A percentile compares a stretch with the other conserved stretches of the same genome.
Evolutionary conservation across 2,888 invertebrate genomes (phyloP).

Genomic region (Macaria liturata): DNA sequence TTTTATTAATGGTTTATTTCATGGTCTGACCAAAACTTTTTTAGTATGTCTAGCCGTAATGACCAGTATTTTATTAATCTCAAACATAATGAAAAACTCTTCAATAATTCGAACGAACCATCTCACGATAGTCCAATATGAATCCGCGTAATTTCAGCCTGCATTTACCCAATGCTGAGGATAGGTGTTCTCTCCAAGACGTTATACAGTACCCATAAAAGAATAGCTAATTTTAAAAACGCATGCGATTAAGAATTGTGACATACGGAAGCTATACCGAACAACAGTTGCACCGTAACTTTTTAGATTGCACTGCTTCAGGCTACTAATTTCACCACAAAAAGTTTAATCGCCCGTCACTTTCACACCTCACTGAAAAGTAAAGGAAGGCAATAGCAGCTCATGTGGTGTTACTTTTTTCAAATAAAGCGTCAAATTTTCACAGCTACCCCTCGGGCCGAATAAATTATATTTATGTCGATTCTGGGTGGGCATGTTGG

Average conservation of each 20-base stretch:
- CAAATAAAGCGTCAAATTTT: conserved; percentile 69
- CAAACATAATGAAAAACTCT: too few species aligned
- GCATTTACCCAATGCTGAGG: too few species aligned
- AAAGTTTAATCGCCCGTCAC: conserved; percentile 47
- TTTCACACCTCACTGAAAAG: conserved; percentile 43
- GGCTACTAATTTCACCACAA: conserved; percentile 46
- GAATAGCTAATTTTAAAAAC: too few species aligned
- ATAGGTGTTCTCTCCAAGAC: too few species aligned
- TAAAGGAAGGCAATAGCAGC: conserved; percentile 54
- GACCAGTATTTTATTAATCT: too few species aligned
- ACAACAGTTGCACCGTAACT: conserved; percentile 70
- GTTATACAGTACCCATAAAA: too few species aligned
- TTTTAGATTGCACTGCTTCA: conserved; percentile 65
- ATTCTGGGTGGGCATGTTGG: conserved; percentile 73
- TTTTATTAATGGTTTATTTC: too few species aligned
- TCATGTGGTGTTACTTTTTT: conserved; percentile 75
- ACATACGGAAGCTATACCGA: conserved; percentile 55
- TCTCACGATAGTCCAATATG: too few species aligned
- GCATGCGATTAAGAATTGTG: conserved; percentile 5
- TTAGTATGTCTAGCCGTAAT: too few species aligned
- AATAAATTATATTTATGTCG: conserved; percentile 79
- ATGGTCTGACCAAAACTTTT: too few species aligned
- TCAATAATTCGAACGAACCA: too few species aligned
- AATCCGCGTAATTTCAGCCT: too few species aligned
- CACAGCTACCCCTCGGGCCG: conserved; percentile 71